A percentile compares a stretch with the other conserved stretches of the same genome.
phyloP scores from a whole-genome alignment of 2,888 invertebrate species.

The Eurois occulta region DNA sequence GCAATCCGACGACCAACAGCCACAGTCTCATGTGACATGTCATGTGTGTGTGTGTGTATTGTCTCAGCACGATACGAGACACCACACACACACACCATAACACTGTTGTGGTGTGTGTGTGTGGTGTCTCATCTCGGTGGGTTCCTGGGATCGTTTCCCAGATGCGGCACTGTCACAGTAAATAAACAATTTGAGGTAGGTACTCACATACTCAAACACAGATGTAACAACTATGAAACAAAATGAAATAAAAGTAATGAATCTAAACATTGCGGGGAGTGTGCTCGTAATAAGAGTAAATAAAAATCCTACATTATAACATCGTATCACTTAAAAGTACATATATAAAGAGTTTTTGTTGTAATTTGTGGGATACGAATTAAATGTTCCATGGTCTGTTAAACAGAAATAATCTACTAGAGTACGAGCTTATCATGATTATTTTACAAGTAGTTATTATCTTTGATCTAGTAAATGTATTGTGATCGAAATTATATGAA shows the following conservation, averaged over 20 bases:
- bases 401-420: constrained; percentile 1
- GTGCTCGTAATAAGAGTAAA: constrained; percentile 5
- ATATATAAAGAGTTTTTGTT: constrained; percentile 3
- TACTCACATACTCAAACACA: constrained; percentile 38
- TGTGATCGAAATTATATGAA: background rate
- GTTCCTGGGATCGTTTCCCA: background rate
- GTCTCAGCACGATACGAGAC: too few relatives aligned
- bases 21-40: too few relatives aligned
- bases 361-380: constrained; percentile 1
- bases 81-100: too few relatives aligned
- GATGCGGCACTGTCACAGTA: background rate
- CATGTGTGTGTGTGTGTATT: too few relatives aligned
- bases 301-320: constrained; percentile 5
- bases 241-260: constrained; percentile 14
- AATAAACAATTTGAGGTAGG: background rate
- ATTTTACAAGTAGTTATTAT: constrained; percentile 18
- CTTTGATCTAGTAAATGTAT: background rate
- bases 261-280: constrained; percentile 14
- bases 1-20: background rate
- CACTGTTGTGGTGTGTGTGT: too few relatives aligned
- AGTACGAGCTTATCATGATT: background rate
- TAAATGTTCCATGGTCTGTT: constrained; percentile 29
- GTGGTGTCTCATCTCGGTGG: background rate
- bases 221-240: background rate
- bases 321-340: background rate